Conservation (phyloP, 2,797 vertebrate genomes). For the Rhabdomys pumilio region DNA sequence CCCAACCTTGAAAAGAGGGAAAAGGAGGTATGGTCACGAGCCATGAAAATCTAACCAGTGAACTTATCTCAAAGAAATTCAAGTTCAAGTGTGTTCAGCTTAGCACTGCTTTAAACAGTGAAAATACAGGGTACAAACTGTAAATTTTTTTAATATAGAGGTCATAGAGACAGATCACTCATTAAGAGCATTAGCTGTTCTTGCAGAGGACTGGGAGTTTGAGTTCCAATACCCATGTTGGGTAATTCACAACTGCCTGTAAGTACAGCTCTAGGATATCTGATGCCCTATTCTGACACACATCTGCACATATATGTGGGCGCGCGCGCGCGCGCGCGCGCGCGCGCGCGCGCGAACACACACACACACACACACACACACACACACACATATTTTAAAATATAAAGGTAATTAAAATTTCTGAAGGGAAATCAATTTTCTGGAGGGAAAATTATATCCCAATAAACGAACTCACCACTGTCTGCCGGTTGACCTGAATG, state of each 20-base stretch:
- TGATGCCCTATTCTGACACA: background rate
- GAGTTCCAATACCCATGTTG: background rate
- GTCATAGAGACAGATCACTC: background rate
- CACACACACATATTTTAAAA: background rate
- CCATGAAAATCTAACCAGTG: background rate
- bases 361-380: too few relatives aligned
- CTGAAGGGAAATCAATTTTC: background rate
- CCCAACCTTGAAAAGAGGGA: slow-evolving; percentile 92
- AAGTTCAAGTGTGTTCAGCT: background rate
- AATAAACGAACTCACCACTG: slow-evolving; percentile 93
- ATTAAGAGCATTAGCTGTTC: background rate
- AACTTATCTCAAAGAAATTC: background rate
- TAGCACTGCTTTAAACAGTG: background rate
- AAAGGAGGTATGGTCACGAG: background rate
- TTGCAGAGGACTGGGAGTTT: background rate
- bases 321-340: too few relatives aligned
- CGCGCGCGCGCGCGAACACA: too few relatives aligned
- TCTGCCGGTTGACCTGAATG: slow-evolving; percentile 96
- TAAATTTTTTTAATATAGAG: background rate
- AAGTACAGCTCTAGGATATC: background rate
- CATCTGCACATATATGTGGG: background rate
- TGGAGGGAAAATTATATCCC: background rate
- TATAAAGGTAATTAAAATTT: background rate
- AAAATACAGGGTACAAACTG: background rate
- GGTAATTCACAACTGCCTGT: background rate